Evolutionary conservation across 2,888 invertebrate genomes (phyloP), one percentile per base, ranked within the genome.

Genomic region (Orthonevra nobilis): DNA sequence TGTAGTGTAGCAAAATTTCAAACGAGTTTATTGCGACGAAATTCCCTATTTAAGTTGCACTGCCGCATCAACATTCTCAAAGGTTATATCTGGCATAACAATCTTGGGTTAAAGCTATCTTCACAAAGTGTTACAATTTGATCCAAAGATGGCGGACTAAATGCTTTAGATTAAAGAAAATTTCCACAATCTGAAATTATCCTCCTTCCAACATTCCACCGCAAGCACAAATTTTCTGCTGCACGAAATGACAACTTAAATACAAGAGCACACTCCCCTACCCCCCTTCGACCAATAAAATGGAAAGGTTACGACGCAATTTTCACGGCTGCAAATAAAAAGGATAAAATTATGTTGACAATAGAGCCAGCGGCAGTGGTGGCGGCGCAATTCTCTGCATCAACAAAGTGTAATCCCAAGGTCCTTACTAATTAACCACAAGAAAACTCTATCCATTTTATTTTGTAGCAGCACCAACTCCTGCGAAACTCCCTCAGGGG

Each of bases 311-410:
- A 77, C 44, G 52, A 32, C 36, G 20, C 69, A 75, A 30, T 70
- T 52, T 52, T 58, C 70, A 63, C 32, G 26, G 44, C 17, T 64
- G 50, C 58, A 63, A 77, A 77, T 77, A 70, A 77, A 70, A 77
- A 63, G 58, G 30, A 64, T 64, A 63, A 77, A 70, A 77, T 75
- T 70, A 69, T 70, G 75, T 56, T 75, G 75, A 69, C 70, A 70
- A 60, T 69, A 20, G 46, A 20, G 40, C 32, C 32, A 17, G 30
- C 19, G 42, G 20, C 19, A 50, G 19, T 20, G 14, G 26, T 10
- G 15, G 2, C 10, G 15, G 30, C 7, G 66, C 17, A 15, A 26
- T 17, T 34, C 32, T 23, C 10, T 32, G 26, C 34, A 69, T 40
- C 28, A n/a, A 48, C 17, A 54, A 23, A 42, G 40, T 52, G 26